Percentiles rank a stretch among this genome's conserved stretches.
phyloP scores from a whole-genome alignment of 2,113 vertebrate species.

The Heterotilapia buettikoferi region DNA sequence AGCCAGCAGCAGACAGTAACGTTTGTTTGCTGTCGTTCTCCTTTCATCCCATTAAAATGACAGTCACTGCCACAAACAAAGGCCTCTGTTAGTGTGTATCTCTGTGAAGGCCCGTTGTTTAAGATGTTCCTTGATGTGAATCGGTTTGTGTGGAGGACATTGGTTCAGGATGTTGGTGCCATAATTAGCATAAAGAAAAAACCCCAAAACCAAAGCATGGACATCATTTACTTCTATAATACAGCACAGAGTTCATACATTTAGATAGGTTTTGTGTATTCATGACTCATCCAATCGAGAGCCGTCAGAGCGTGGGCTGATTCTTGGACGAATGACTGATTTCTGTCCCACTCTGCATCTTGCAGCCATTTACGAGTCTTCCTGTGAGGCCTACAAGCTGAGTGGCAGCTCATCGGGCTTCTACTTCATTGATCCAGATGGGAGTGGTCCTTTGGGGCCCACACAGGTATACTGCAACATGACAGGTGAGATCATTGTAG shows the following conservation, averaged over 20 bases:
- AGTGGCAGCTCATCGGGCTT: conserved; percentile 84
- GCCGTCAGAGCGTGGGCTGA: not conserved
- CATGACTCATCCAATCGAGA: not conserved
- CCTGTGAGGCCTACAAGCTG: conserved; percentile 91
- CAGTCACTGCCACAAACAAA: not conserved
- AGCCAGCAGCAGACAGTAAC: not conserved
- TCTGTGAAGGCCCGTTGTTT: not conserved
- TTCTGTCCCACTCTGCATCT: not conserved
- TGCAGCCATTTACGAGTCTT: conserved; percentile 87
- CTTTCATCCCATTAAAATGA: not conserved
- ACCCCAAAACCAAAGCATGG: not conserved
- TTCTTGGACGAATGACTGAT: not conserved
- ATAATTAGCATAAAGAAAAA: not conserved
- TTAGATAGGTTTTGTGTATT: not conserved
- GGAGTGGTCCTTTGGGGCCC: conserved; percentile 86
- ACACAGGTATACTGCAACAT: conserved; percentile 90
- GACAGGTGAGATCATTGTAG: conserved; percentile 79
- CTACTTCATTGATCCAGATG: conserved; percentile 91
- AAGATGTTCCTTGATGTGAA: not conserved
- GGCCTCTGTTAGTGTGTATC: not conserved
- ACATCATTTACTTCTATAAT: not conserved
- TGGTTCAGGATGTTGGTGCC: not conserved
- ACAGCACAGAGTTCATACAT: not conserved
- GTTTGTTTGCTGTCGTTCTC: not conserved
- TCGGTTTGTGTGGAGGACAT: not conserved